Evolutionary conservation across 2,888 invertebrate species (phyloP), one percentile per base, ranked within the genome.

Genomic region (Leptogaster cylindrica): DNA sequence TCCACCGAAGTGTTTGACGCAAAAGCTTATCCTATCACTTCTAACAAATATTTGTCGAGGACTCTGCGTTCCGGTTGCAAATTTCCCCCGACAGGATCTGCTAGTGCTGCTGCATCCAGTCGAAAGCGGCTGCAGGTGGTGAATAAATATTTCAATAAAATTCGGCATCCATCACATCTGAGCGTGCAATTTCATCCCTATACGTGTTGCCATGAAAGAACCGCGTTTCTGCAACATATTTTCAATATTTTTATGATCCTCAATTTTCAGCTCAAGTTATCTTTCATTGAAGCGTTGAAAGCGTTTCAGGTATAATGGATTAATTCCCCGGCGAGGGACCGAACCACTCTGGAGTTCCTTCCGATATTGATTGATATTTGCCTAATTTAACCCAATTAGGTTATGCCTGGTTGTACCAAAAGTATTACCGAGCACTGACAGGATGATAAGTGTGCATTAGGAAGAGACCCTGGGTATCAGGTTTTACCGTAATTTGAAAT

Each of bases 361-460:
- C 36, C 55, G 14, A 55, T 55, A 55, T 55, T 55, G 36, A 55
- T 55, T 55, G 55, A 39, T 36, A 55, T 55, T 55, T 55, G 36
- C 55, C 55, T 55, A 55, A 55, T 55, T 55, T 36, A 39, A 55
- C 55, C 55, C 55, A 55, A 55, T 55, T 55, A 55, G 36, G 55
- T 55, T 36, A 14, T 25, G 55, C 14, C 39, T 31, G 36, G 14
- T 36, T 23, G n/a, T 10, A 36, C 8, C 31, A 52, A 8, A 23
- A 33, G n/a, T 23, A 16, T 25, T 36, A 36, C 12, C 12, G 36
- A 33, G 16, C 16, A 10, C 20, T 33, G 46, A 20, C 23, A 20
- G 16, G 50, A 10, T 27, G 8, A 50, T 10, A 28, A 27, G 36
- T 52, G 28, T 16, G 16, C 16, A 31, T 52, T 52, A 28, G 31